Conservation (phyloP, 2,113 vertebrate genomes). For the Colistium nudipinnis region DNA sequence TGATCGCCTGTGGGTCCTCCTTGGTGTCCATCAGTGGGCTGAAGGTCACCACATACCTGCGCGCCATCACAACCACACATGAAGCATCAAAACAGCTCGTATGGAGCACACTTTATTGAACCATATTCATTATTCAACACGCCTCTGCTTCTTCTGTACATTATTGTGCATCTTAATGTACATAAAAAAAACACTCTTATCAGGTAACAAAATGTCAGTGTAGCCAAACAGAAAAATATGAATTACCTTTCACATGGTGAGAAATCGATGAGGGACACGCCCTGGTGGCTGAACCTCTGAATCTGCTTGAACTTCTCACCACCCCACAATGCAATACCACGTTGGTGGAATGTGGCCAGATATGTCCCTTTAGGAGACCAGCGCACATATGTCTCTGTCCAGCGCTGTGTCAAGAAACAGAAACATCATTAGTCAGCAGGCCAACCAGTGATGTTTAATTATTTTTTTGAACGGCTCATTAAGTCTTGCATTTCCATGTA, state of each 20-base stretch:
- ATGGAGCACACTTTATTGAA: background rate
- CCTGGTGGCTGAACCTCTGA: constrained; percentile 96
- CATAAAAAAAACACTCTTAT: background rate
- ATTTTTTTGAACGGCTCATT: background rate
- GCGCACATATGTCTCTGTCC: constrained; percentile 97
- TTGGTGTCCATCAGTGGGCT: constrained; percentile 97
- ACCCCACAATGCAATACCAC: constrained; percentile 97
- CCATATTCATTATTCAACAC: background rate
- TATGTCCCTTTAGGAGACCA: constrained; percentile 99
- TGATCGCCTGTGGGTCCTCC: constrained; percentile 98
- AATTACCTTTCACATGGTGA: constrained; percentile 96
- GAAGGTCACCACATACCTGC: constrained; percentile 95
- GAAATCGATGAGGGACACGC: constrained; percentile 98
- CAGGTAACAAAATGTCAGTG: too few species aligned
- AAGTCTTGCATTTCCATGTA: background rate
- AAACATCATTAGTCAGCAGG: background rate
- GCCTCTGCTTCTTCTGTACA: background rate
- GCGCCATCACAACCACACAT: constrained; percentile 22
- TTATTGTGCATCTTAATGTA: background rate
- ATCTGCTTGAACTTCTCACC: constrained; percentile 99
- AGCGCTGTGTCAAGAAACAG: constrained; percentile 82
- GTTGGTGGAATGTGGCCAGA: constrained; percentile 95
- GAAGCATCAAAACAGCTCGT: background rate
- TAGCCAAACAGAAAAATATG: background rate
- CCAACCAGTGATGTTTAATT: background rate